phyloP scores from a whole-genome alignment of 2,888 invertebrate species.

The Drymonia ruficornis region DNA sequence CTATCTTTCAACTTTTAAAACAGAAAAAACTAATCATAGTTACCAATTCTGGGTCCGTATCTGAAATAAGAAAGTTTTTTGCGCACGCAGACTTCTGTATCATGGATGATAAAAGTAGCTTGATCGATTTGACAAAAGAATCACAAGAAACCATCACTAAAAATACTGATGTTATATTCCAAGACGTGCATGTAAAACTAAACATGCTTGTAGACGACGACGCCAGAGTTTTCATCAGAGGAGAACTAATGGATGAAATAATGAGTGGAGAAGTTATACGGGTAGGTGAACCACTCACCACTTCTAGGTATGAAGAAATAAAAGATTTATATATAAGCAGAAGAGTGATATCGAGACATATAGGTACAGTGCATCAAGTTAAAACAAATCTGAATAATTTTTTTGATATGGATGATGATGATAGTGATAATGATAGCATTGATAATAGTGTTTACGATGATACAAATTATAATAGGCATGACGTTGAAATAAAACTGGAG shows the following conservation, averaged over 20 bases:
- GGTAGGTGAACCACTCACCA: conserved; percentile 9
- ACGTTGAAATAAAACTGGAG: not conserved
- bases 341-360: too few species aligned
- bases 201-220: conserved; percentile 5
- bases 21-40: not conserved
- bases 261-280: conserved; percentile 9
- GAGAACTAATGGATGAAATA: conserved; percentile 9
- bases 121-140: conserved; percentile 8
- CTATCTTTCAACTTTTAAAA: not conserved
- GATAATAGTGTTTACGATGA: too few species aligned
- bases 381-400: too few species aligned
- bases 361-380: too few species aligned
- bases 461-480: too few species aligned
- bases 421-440: too few species aligned
- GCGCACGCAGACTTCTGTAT: not conserved
- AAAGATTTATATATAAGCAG: conserved; percentile 12
- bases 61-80: not conserved
- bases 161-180: conserved; percentile 7
- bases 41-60: not conserved
- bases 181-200: conserved; percentile 10
- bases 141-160: conserved; percentile 8
- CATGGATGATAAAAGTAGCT: conserved; percentile 1
- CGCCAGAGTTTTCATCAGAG: conserved; percentile 7
- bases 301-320: conserved; percentile 9
- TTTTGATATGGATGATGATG: not conserved